phyloP scores from a whole-genome alignment of 2,113 vertebrate genomes.

The Ameiurus melas region DNA sequence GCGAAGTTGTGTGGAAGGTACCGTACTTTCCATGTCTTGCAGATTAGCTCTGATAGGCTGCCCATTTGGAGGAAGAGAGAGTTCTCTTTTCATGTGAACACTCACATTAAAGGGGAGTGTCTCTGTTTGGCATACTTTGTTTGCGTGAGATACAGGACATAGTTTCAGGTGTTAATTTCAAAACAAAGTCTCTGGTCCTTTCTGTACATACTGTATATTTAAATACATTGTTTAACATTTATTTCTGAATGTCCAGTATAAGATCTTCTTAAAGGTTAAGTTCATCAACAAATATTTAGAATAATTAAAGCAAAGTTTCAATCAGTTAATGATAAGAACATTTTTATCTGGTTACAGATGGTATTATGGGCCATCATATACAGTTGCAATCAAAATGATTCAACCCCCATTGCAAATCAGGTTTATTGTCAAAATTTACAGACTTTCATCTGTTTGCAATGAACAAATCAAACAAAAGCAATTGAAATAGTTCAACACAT shows the following conservation, averaged over 20 bases:
- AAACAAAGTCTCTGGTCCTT: neutral
- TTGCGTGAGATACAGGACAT: neutral
- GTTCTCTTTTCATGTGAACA: slow-evolving; percentile 23
- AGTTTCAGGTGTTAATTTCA: slow-evolving; percentile 8
- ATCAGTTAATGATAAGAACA: neutral
- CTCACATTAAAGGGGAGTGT: slow-evolving; percentile 32
- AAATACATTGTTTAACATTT: neutral
- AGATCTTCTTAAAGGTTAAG: neutral
- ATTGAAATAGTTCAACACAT: too few species aligned
- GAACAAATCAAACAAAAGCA: too few species aligned
- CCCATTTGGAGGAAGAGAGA: slow-evolving; percentile 35
- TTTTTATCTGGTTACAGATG: neutral
- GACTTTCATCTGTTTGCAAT: too few species aligned
- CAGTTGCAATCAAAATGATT: too few species aligned
- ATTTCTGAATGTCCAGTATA: neutral
- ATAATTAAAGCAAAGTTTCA: neutral
- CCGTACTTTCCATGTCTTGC: slow-evolving; percentile 69
- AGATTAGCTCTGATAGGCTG: slow-evolving; percentile 52
- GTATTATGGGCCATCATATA: neutral
- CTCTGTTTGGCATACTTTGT: neutral
- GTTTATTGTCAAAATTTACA: too few species aligned
- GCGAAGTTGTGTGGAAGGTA: slow-evolving; percentile 64
- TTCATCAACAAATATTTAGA: neutral
- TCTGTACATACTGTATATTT: neutral
- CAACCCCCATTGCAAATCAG: too few species aligned